Evolutionary conservation across 2,888 invertebrate genomes (phyloP).

Genomic region (Thymelicus sylvestris): DNA sequence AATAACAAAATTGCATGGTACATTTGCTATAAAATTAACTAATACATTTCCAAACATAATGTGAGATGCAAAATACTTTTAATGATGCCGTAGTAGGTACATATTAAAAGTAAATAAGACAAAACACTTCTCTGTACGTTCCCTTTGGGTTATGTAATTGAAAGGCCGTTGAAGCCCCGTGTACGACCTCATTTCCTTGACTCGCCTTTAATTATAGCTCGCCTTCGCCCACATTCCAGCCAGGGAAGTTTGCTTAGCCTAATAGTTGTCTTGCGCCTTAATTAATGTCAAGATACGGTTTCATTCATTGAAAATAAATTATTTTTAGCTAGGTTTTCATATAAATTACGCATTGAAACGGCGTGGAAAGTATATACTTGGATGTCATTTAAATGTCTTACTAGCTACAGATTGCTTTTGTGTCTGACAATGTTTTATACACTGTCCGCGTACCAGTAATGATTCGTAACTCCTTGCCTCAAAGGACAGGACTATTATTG

Average conservation of each 20-base stretch:
- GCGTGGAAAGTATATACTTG: too few species aligned
- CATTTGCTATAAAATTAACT: too few species aligned
- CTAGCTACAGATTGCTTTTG: too few species aligned
- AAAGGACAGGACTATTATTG: too few species aligned
- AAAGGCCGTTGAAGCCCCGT: constrained; percentile 45
- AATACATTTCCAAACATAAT: neutral
- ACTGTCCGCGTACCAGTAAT: too few species aligned
- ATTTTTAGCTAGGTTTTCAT: neutral
- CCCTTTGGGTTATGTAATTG: constrained; percentile 49
- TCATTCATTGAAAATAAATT: constrained; percentile 13
- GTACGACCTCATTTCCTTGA: constrained; percentile 60
- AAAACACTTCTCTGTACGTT: constrained; percentile 21
- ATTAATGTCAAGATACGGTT: constrained; percentile 40
- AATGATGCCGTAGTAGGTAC: constrained; percentile 21
- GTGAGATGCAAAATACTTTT: constrained; percentile 10
- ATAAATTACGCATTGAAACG: neutral
- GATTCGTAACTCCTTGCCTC: too few species aligned
- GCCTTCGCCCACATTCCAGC: constrained; percentile 52
- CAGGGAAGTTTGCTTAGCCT: constrained; percentile 37
- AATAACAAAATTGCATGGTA: too few species aligned
- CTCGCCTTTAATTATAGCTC: constrained; percentile 60
- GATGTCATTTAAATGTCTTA: too few species aligned
- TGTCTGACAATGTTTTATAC: too few species aligned
- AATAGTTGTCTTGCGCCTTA: constrained; percentile 43
- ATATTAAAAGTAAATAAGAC: constrained; percentile 32